These are phyloP conservation scores for Ctenomys sociabilis DNA, from an alignment of 2,113 vertebrate species.

Conservation along the genomic window DNA sequence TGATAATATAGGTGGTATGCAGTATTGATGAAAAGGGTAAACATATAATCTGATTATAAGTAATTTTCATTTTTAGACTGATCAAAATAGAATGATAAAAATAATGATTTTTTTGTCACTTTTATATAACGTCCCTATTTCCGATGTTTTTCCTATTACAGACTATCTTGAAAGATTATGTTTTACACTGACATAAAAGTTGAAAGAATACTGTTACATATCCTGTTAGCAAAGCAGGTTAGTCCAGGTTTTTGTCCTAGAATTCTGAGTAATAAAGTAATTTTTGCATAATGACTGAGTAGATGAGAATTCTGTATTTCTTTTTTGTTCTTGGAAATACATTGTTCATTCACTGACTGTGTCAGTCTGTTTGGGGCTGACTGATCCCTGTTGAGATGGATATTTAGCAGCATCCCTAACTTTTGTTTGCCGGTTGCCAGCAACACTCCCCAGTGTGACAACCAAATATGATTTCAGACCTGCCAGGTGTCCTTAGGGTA, in stretches of 20 bases:
- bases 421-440: not conserved
- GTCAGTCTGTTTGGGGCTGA: not conserved
- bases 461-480: not conserved
- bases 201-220: not conserved
- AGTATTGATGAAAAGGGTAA: not conserved
- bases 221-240: not conserved
- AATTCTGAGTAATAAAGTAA: not conserved
- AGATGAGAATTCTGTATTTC: not conserved
- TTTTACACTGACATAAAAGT: not conserved
- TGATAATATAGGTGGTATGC: too few relatives aligned
- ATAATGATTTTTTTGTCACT: not conserved
- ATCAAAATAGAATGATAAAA: not conserved
- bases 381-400: not conserved
- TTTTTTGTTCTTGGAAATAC: not conserved
- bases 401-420: not conserved
- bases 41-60: not conserved
- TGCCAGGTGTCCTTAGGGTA: not conserved
- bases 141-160: not conserved
- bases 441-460: not conserved
- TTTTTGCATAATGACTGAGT: not conserved
- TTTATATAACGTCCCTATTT: not conserved
- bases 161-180: not conserved
- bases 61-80: conserved; percentile 40
- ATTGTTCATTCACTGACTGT: not conserved
- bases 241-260: not conserved